Base-by-base conservation (phyloP, 2,888 invertebrate species). In the Escarpia spicata region DNA sequence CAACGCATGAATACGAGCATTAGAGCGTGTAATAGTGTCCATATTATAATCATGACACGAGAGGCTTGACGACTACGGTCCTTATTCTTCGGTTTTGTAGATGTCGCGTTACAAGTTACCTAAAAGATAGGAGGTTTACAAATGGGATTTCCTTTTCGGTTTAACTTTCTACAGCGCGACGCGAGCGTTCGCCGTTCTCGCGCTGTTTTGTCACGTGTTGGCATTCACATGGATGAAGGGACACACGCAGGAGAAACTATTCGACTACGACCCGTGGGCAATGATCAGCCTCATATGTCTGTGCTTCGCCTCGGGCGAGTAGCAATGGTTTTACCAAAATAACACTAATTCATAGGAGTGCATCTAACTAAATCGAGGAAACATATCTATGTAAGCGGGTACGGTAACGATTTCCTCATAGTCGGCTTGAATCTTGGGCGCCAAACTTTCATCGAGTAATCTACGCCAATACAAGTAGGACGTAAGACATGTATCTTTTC, bases 141-240 rank as follows among this genome's bases (percentile, higher is more conserved):
- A 75, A 6, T 6, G 19, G 75, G n/a, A 15, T 75, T 75, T 75
- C 75, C 19, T 44, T 58, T 45, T 90, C 8, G 37, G 43, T 93
- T 93, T 92, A 94, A 94, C 92, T 2, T 94, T 93, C 91, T 94
- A 94, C 93, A 93, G 93, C 37, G 93, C 93, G 31, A 93, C 93
- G 9, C 91, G 94, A n/a, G 92, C 93, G 10, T 94, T 94, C 91
- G 91, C 91, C 60, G 94, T 94, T 45, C 31, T 94, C 92, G 91
- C 92, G 19, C 93, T 94, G 44, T 94, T 94, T 90, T 93, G 92
- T n/a, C 93, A 94, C 58, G 92, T 93, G 15, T 92, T 94, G 4
- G 90, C 92, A 8, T 92, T 94, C n/a, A 94, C 94, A 44, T 94
- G 93, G 94, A 58, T 94, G 93, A n/a, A 93, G n/a, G 94, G 94